These are phyloP conservation scores for Pocillopora grandis DNA, from an alignment of 92 coral and sea anemone genomes.

Conservation along the genomic window DNA sequence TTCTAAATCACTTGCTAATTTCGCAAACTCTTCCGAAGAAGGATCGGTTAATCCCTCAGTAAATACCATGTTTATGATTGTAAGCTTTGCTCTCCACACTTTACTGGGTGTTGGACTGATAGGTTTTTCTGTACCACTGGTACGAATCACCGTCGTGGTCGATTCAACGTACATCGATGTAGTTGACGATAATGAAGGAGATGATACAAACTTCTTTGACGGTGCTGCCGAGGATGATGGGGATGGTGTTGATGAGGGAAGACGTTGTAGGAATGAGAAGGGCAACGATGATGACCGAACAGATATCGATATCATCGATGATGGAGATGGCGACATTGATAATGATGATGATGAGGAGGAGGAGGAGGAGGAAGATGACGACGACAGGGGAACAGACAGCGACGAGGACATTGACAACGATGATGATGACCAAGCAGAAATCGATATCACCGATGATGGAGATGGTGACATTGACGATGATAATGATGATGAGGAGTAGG, in stretches of 20 bases:
- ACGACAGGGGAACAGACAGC: background rate
- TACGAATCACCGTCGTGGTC: background rate
- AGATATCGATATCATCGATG: background rate
- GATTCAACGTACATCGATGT: background rate
- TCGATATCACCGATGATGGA: background rate
- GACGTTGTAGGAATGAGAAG: background rate
- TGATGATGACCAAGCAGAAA: background rate
- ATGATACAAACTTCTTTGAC: background rate
- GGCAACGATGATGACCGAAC: background rate
- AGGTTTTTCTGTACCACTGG: background rate
- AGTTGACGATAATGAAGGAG: background rate
- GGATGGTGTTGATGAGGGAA: background rate
- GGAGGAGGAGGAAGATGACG: background rate
- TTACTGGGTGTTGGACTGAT: background rate
- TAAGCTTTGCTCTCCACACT: constrained; percentile 1
- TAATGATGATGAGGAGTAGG: background rate
- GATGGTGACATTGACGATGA: background rate
- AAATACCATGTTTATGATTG: constrained; percentile 22
- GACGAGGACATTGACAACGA: background rate
- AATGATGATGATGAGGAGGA: too few relatives aligned
- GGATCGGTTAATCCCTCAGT: background rate
- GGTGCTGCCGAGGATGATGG: background rate
- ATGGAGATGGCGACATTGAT: too few relatives aligned
- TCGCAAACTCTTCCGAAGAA: background rate
- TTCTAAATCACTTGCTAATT: constrained; percentile 8